Base-by-base conservation (phyloP, 1,140 invertebrate species). In the Trypoxylus dichotomus region DNA sequence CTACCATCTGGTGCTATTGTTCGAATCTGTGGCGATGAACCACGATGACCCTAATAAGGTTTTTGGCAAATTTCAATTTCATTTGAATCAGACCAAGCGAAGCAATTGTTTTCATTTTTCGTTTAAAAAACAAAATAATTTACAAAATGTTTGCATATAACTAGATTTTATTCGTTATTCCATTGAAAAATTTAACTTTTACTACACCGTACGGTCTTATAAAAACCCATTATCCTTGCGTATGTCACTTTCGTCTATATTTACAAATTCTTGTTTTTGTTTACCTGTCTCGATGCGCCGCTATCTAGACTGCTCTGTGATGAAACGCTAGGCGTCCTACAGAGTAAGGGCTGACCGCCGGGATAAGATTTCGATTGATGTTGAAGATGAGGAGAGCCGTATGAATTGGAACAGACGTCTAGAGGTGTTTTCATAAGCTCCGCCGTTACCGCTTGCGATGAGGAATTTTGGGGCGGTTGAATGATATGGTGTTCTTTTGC, bases 261-360 rank as follows among this genome's bases (percentile, higher is more conserved):
- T 63, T 32, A 6, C 6, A 47, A 15, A 7, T 3, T 47, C 13
- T 47, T 15, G 1, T 15, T 47, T 47, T 19, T 47, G n/a, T 37
- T 37, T 83, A 91, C 91, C 80, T 91, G 90, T 84, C 91, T 89
- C 13, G 92, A 91, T 68, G 91, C 90, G 77, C 90, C 91, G 82
- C 91, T 92, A 82, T 95, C 93, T 41, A 94, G 86, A 80, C 93
- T 94, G 85, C 92, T 92, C 83, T 95, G 93, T 15, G 93, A 94
- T n/a, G 93, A 94, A 75, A 94, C 91, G 13, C 93, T 94, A 15
- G 93, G 91, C 2, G 93, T 94, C 58, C 93, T 88, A 37, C 88
- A 88, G 29, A 90, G 83, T 58, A 87, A 85, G 27, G 89, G 89
- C 79, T 86, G 88, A 84, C 83, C 83, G 37, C 82, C 81, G 1